Percentiles rank a stretch among this genome's conserved stretches.
Conservation (phyloP, 1,140 invertebrate genomes). For the Anastrepha ludens region DNA sequence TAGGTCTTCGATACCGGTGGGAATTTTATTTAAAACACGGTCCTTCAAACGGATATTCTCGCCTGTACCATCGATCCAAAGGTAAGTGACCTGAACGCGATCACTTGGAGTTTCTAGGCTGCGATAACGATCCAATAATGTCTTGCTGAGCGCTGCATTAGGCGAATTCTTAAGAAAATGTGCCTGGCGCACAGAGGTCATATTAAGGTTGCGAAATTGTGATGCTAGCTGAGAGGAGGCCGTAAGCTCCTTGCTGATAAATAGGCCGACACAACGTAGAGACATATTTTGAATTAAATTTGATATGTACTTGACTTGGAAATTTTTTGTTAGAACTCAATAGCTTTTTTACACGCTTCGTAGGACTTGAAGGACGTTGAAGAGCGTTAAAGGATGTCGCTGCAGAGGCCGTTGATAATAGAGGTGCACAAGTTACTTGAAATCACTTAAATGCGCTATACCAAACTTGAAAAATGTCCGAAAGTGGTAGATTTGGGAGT, state of each 20-base stretch:
- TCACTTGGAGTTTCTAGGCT: constrained; percentile 83
- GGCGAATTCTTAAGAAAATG: constrained; percentile 78
- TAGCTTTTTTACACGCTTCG: neutral
- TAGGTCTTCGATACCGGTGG: constrained; percentile 82
- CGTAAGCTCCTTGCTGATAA: constrained; percentile 67
- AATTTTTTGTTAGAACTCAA: neutral
- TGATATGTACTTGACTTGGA: neutral
- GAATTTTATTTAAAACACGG: constrained; percentile 85
- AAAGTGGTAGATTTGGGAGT: constrained; percentile 12
- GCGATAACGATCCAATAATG: constrained; percentile 82
- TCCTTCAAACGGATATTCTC: constrained; percentile 91
- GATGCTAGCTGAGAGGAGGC: constrained; percentile 58
- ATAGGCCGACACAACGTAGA: constrained; percentile 71
- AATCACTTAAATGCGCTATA: neutral
- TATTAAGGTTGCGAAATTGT: constrained; percentile 63
- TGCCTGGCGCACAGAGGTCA: constrained; percentile 53
- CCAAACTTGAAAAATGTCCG: constrained; percentile 30
- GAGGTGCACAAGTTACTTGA: neutral
- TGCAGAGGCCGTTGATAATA: neutral
- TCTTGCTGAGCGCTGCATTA: constrained; percentile 84
- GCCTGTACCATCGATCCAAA: constrained; percentile 96
- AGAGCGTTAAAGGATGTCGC: constrained; percentile 22
- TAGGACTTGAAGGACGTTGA: neutral
- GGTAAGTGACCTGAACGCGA: constrained; percentile 87
- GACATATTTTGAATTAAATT: constrained; percentile 63